Base-by-base conservation (phyloP, 1,140 invertebrate species). In the Steinernema feltiae region DNA sequence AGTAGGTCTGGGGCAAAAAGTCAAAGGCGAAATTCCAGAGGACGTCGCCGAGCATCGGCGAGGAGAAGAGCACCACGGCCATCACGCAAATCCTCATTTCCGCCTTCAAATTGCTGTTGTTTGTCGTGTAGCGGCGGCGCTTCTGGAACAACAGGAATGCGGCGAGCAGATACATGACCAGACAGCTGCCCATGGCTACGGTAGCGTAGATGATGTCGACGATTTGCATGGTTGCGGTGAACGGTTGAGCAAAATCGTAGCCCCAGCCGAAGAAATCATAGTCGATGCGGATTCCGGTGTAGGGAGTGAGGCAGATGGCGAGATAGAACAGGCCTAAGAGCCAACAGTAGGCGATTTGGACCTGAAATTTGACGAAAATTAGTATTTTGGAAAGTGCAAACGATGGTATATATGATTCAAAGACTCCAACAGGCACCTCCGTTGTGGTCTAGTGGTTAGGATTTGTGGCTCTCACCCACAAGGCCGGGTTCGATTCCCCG, bases 1-100 rank as follows among this genome's bases (percentile, higher is more conserved):
- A 63, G 53, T 63, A 27, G 24, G 12, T n/a, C 24, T 63, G 7
- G 53, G 53, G 53, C 53, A 63, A 27, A 27, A 63, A 63, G 3
- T 63, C 53, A 27, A 27, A n/a, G 3, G 53, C 53, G 53, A 63
- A 63, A 27, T 63, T 63, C 53, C 53, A 63, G 3, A 63, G 53
- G 24, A 63, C 7, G 24, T 15, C 53, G 12, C 53, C 53, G 3
- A 27, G 15, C 53, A 63, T 63, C 2, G 53, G 53, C 53, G 53
- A 63, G 7, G 53, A 63, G 53, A 63, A 63, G 53, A 63, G 53
- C 7, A 63, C 53, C 15, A 27, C 53, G 53, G 53, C 53, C 53
- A 63, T 63, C 15, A 63, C 53, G 24, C 53, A 63, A 21, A 63
- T 63, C 3, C 53, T 15, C 12, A 15, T 3, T 27, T 63, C 53